Conservation (phyloP, 2,797 vertebrate genomes). For the Argyrosomus regius region DNA sequence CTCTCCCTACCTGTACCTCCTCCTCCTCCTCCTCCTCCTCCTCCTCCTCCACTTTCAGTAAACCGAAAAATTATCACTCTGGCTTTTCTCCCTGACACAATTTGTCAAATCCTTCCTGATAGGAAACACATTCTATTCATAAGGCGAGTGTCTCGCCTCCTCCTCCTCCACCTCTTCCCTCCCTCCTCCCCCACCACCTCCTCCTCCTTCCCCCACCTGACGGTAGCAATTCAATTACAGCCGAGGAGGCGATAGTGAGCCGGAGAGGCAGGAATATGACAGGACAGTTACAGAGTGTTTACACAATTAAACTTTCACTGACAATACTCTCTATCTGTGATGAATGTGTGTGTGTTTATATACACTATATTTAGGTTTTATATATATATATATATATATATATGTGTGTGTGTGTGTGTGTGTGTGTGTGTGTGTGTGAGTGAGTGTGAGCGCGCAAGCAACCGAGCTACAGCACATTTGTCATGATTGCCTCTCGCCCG, state of each 20-base stretch:
- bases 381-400: neutral
- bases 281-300: slow-evolving; percentile 99
- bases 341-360: slow-evolving; percentile 14
- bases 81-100: slow-evolving; percentile 72
- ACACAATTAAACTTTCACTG: slow-evolving; percentile 99
- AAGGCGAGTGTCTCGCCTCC: slow-evolving; percentile 87
- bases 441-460: neutral
- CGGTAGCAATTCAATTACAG: slow-evolving; percentile 98
- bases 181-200: slow-evolving; percentile 73
- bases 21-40: slow-evolving; percentile 13
- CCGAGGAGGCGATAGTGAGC: slow-evolving; percentile 95
- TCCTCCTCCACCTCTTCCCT: slow-evolving; percentile 77
- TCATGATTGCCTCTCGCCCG: slow-evolving; percentile 44
- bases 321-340: slow-evolving; percentile 89
- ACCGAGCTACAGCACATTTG: slow-evolving; percentile 29
- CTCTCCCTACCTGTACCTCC: neutral
- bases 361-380: too few species aligned
- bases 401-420: slow-evolving; percentile 11
- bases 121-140: slow-evolving; percentile 97
- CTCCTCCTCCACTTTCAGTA: slow-evolving; percentile 80
- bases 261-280: slow-evolving; percentile 96
- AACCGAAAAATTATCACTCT: slow-evolving; percentile 91
- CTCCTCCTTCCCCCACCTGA: slow-evolving; percentile 83
- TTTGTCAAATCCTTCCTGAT: slow-evolving; percentile 89
- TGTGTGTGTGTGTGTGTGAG: slow-evolving; percentile 20